These are phyloP conservation scores for Brachypterus glaber DNA, from an alignment of 2,888 invertebrate species.

Conservation along the genomic window DNA sequence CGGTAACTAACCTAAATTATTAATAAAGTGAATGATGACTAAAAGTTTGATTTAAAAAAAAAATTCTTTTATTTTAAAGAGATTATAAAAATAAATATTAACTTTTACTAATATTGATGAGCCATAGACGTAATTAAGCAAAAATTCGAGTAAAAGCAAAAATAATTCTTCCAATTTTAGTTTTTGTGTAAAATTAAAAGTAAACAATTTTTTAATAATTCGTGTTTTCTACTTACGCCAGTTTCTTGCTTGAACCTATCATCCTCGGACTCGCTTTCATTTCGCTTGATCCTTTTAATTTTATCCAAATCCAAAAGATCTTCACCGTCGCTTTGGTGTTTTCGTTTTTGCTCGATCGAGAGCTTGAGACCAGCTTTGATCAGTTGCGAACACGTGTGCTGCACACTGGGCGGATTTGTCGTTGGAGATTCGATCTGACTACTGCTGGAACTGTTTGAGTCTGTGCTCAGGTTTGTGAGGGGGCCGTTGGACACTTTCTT, in stretches of 20 bases:
- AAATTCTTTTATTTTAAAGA: too few species aligned
- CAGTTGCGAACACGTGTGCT: constrained; percentile 78
- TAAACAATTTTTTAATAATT: too few species aligned
- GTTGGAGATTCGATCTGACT: constrained; percentile 37
- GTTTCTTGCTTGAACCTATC: constrained; percentile 36
- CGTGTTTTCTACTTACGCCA: constrained; percentile 35
- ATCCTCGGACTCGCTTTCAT: constrained; percentile 45
- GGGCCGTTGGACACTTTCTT: constrained; percentile 13
- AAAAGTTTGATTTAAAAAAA: too few species aligned
- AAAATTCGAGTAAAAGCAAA: too few species aligned
- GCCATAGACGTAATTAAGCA: too few species aligned
- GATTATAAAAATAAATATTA: too few species aligned
- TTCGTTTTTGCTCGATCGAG: constrained; percentile 81
- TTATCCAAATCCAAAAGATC: constrained; percentile 42
- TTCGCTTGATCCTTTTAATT: constrained; percentile 40
- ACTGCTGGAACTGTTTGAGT: constrained; percentile 42
- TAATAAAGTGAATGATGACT: too few species aligned
- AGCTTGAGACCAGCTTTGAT: constrained; percentile 86
- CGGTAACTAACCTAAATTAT: too few species aligned
- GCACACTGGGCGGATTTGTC: constrained; percentile 49
- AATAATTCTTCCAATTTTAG: too few species aligned
- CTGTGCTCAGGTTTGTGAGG: constrained; percentile 32
- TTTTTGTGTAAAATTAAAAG: too few species aligned
- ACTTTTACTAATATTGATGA: too few species aligned
- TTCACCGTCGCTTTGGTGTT: constrained; percentile 57